Percentiles rank a stretch among this genome's conserved stretches.
phyloP scores from a whole-genome alignment of 2,888 invertebrate species.

The Chironomus tentans region DNA sequence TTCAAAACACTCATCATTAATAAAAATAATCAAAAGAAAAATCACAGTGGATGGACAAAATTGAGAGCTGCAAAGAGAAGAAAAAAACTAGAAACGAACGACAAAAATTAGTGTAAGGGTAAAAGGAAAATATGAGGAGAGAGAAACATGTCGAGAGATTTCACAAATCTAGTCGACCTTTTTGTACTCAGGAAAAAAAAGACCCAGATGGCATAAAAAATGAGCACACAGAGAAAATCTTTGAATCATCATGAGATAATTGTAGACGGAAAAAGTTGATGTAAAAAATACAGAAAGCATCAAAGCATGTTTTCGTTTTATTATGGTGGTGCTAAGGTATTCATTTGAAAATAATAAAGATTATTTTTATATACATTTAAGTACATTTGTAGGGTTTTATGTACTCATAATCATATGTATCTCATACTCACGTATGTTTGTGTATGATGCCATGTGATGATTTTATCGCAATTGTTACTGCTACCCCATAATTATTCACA shows the following conservation, averaged over 20 bases:
- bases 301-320: not conserved
- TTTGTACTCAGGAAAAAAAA: not conserved
- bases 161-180: not conserved
- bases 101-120: not conserved
- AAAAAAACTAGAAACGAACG: not conserved
- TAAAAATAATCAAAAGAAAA: constrained; percentile 24
- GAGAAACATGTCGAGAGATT: too few species aligned
- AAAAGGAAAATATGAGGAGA: too few species aligned
- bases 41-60: too few species aligned
- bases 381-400: too few species aligned
- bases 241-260: not conserved
- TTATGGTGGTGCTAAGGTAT: not conserved
- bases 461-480: not conserved
- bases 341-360: too few species aligned
- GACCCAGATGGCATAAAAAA: not conserved
- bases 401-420: too few species aligned
- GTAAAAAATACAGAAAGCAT: not conserved
- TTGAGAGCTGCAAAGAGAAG: not conserved
- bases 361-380: too few species aligned
- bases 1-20: constrained; percentile 26
- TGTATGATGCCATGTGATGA: constrained; percentile 17
- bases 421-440: too few species aligned
- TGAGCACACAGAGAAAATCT: not conserved
- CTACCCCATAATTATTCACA: constrained; percentile 12
- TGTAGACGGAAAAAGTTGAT: not conserved